A percentile compares a stretch with the other conserved stretches of the same genome.
Evolutionary conservation across 2,888 invertebrate species (phyloP).

Genomic region (Machimus rusticus): DNA sequence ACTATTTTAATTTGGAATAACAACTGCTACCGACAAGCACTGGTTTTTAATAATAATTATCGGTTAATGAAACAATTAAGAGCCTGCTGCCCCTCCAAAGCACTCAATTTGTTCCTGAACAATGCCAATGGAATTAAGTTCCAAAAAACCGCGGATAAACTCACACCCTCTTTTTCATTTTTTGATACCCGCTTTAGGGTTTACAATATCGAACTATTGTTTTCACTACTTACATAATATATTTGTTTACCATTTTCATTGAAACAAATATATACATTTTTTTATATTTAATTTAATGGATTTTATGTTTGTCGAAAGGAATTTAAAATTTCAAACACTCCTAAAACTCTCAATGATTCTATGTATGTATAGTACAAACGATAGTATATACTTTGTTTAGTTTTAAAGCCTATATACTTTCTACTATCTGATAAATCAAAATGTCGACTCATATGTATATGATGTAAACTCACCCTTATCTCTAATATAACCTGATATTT

Average conservation of each 20-base stretch:
- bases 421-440: too few relatives aligned
- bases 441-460: too few relatives aligned
- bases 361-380: too few relatives aligned
- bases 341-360: too few relatives aligned
- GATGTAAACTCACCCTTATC: too few relatives aligned
- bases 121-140: neutral
- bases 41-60: neutral
- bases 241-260: neutral
- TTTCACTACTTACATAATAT: neutral
- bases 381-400: too few relatives aligned
- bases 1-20: neutral
- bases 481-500: too few relatives aligned
- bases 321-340: too few relatives aligned
- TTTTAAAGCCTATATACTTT: too few relatives aligned
- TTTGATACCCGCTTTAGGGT: neutral
- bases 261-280: neutral
- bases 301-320: too few relatives aligned
- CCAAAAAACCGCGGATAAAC: neutral
- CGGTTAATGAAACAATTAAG: neutral
- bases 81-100: neutral
- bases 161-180: neutral
- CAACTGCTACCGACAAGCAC: neutral
- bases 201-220: neutral
- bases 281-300: neutral
- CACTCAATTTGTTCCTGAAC: neutral